Evolutionary conservation across 1,140 invertebrate species (phyloP), one percentile per base, ranked within the genome.

Genomic region (Drosophila varians): DNA sequence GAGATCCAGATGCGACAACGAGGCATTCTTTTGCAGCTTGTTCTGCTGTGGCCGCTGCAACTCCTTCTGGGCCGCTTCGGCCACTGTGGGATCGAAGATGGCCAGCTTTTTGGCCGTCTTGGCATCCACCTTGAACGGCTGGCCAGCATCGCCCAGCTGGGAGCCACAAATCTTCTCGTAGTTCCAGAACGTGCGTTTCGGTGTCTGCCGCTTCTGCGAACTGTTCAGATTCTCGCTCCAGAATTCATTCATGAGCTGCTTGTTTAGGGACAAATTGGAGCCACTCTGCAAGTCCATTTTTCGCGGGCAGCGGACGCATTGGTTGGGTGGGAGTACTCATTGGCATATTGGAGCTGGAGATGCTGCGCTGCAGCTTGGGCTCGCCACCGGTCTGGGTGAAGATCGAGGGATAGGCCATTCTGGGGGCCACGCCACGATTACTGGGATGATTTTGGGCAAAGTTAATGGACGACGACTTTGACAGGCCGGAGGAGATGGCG

Each of bases 171-270:
- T 91, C 66, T 91, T 91, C 47, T 91, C 88, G 49, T 91, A 91
- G 72, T 91, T 91, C 90, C 90, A 91, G 7, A 90, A 76, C 3
- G 87, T 79, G 1, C 89, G 78, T 43, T 90, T 90, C 0, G 89
- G 89, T 0, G 89, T 91, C 54, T 90, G 89, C 0, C 77, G 80
- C 47, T 90, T 90, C 16, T 88, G 77, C 0, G 86, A 88, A 16
- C 78, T 77, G n/a, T 49, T 76, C 0, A 91, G 51, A 72, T 91
- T 91, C 19, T 91, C 90, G 25, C 74, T 75, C 90, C 90, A 91
- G 61, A 91, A 91, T 9, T 91, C 88, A 51, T 90, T 91, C 75
- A 91, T 79, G n/a, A 86, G 43, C 61, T 91, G 88, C 16, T 91
- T 91, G 42, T 91, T 91, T 0, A 91, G 46, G 3, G 87, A 90